phyloP scores from a whole-genome alignment of 1,140 invertebrate genomes.

The Brachystomella parvula region DNA sequence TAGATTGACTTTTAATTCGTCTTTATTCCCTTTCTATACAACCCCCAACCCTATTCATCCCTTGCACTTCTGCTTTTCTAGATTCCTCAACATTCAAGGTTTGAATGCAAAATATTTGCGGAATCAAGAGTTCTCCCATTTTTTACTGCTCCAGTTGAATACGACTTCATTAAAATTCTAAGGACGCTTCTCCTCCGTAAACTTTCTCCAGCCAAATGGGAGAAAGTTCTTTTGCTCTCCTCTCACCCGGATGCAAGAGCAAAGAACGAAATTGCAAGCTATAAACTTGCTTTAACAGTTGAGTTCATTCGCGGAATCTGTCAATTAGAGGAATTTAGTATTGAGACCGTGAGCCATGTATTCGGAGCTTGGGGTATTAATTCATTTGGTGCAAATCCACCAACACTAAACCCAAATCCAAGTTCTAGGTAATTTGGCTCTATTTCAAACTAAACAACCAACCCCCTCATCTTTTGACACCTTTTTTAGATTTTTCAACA shows the following conservation, averaged over 20 bases:
- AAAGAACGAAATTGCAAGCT: background rate
- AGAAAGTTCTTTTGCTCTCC: conserved; percentile 5
- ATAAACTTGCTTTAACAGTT: background rate
- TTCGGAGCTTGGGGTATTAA: conserved; percentile 27
- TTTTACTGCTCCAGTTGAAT: conserved; percentile 22
- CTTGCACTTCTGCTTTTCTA: too few species aligned
- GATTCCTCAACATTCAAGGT: conserved; percentile 24
- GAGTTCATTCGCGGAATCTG: conserved; percentile 23
- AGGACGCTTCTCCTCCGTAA: conserved; percentile 15
- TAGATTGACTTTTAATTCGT: background rate
- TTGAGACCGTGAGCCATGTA: conserved; percentile 22
- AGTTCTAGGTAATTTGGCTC: conserved; percentile 12
- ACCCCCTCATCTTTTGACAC: too few species aligned
- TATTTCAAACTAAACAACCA: background rate
- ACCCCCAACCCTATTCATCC: too few species aligned
- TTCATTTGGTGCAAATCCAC: conserved; percentile 28
- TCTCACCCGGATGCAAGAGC: conserved; percentile 19
- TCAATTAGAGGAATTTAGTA: conserved; percentile 11
- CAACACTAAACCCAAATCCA: conserved; percentile 23
- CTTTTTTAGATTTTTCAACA: too few species aligned
- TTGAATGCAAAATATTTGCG: conserved; percentile 28
- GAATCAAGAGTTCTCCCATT: background rate
- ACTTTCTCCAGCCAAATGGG: background rate
- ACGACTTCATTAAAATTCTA: conserved; percentile 28
- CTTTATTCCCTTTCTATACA: background rate